Base-by-base conservation (phyloP, 2,113 vertebrate species). In the Oncorhynchus gorbuscha region DNA sequence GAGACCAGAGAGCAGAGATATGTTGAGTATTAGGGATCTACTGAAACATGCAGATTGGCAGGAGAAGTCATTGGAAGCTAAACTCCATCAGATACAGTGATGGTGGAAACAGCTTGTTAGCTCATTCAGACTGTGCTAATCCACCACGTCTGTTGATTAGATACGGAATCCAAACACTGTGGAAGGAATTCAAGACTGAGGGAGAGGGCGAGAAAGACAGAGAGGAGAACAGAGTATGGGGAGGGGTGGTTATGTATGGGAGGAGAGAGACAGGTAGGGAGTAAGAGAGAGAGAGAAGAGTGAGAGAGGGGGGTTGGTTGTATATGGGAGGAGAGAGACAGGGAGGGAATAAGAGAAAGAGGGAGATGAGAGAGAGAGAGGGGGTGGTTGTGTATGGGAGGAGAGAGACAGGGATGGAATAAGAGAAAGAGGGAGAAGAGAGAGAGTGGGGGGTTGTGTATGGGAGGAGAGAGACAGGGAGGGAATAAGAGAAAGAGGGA, bases 131-230 rank as follows among this genome's bases (percentile, higher is more conserved):
- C 79, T 84, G 80, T 85, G 84, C 84, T 71, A 65, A 78, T 76
- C 64, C 88, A 49, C 72, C 88, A 91, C 89, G 82, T 79, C 87
- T 84, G 79, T 71, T 88, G 83, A 91, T 89, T 90, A 87, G 79
- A 89, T 59, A 70, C 83, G 83, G 84, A 85, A 91, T 90, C 73
- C 82, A 74, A 55, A 76, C 69, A 76, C 81, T 69, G 77, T 69
- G 80, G 70, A 22, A 75, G 69, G 84, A 87, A 87, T 91, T 81
- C 71, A 82, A 62, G 78, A 86, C 28, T 18, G 48, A 71, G 62
- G 49, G 84, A 78, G 80, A 71, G 66, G 79, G 81, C 51, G 81
- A 80, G 80, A 78, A 83, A 28, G 62, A 16, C 64, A 62, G 68
- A 32, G 5, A 71, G 28, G 70, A 72, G 28, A 49, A 16, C 5